Percentiles rank a stretch among this genome's conserved stretches.
Conservation (phyloP, 2,888 invertebrate genomes). For the Stenotaenia linearis region DNA sequence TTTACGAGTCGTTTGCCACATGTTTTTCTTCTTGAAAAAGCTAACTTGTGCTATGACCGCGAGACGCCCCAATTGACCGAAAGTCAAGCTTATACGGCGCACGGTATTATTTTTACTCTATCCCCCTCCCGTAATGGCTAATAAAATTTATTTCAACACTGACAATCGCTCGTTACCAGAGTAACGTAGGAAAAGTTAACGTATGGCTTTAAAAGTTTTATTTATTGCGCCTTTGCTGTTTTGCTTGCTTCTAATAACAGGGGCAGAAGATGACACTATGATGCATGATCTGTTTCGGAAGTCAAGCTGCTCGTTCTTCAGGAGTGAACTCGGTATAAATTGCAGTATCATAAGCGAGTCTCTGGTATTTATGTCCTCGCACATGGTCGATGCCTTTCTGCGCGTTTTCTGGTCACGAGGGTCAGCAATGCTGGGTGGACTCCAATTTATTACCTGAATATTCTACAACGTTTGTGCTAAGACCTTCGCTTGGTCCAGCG, state of each 20-base stretch:
- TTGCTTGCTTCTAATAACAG: background rate
- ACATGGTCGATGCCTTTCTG: constrained; percentile 17
- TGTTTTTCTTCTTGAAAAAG: background rate
- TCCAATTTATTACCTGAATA: constrained; percentile 17
- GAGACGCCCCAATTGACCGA: constrained; percentile 13
- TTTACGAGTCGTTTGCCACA: constrained; percentile 19
- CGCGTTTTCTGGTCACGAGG: constrained; percentile 14
- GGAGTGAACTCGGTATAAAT: background rate
- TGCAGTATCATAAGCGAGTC: constrained; percentile 2
- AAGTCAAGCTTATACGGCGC: background rate
- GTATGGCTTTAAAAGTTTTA: background rate
- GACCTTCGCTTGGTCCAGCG: background rate
- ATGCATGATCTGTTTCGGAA: background rate
- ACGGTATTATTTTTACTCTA: background rate
- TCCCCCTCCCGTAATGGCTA: background rate
- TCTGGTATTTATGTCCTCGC: constrained; percentile 10
- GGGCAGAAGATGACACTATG: constrained; percentile 5
- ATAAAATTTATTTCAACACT: background rate
- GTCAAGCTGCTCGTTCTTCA: constrained; percentile 14
- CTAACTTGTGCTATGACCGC: background rate
- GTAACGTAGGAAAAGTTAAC: background rate
- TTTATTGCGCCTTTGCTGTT: background rate
- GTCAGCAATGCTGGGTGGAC: constrained; percentile 18
- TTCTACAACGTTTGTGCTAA: background rate
- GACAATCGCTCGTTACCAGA: background rate